Evolutionary conservation across 2,113 vertebrate genomes (phyloP), one percentile per base, ranked within the genome.

Genomic region (Rousettus leschenaultii): DNA sequence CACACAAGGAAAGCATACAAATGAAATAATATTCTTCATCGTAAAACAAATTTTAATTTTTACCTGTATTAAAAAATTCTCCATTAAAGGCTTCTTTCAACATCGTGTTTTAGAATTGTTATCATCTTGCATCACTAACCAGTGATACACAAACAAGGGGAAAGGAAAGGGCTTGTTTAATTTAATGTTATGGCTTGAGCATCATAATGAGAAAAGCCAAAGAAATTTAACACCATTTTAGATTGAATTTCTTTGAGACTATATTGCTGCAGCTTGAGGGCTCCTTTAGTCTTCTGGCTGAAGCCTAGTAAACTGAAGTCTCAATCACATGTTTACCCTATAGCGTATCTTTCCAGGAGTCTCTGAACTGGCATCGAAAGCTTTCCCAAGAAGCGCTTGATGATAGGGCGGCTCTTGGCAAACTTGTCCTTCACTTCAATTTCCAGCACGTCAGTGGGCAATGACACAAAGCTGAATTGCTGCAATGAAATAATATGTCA

Each of bases 401-500:
- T 99, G 98, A 99, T 99, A 0, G 99, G 99, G 14, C 99, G 99
- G 96, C 99, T 99, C 97, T 99, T 99, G 78, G 99, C 99, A 97
- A 99, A 99, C 98, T 99, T 99, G 97, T 99, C 99, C 97, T 99
- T 99, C 94, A 99, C 99, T 98, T 99, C 99, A 66, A 99, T 99
- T 98, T 99, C 99, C 98, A 99, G 98, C 91, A 99, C 99, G 10
- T 99, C 99, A 16, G 99, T 99, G 65, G 99, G 99, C 93, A 99
- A 98, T 45, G 99, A 99, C 94, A 99, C 99, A 97, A 99, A 99
- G 98, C 98, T 99, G 98, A 99, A 99, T 84, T 99, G 98, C 99
- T 99, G 98, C 45, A 97, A 95, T 75, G 16, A 97, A 87, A 98
- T 55, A 96, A 93, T 9, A 97, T 4, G 95, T 85, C 84, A 75